Evolutionary conservation across 1,140 invertebrate genomes (phyloP).

Genomic region (Agrypnia vestita): DNA sequence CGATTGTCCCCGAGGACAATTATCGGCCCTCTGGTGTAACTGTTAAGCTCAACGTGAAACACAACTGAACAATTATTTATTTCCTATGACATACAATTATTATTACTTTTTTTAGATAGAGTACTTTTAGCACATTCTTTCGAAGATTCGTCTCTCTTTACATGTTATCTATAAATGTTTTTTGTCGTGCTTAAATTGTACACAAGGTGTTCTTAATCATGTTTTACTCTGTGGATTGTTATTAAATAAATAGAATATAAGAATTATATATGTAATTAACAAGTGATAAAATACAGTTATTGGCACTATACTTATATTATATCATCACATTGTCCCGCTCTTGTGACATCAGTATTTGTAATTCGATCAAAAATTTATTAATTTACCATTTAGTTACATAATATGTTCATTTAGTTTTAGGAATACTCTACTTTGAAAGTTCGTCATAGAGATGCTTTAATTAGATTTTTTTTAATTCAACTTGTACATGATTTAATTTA

Average conservation of each 20-base stretch:
- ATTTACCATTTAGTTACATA: constrained; percentile 59
- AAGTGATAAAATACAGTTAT: constrained; percentile 72
- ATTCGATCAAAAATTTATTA: constrained; percentile 35
- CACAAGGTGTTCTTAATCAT: constrained; percentile 71
- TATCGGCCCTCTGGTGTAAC: constrained; percentile 65
- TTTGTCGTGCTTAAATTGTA: constrained; percentile 71
- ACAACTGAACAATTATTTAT: constrained; percentile 65
- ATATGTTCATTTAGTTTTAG: constrained; percentile 63
- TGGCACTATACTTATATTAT: constrained; percentile 68
- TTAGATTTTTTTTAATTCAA: constrained; percentile 63
- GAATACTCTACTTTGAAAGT: too few species aligned
- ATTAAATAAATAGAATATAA: constrained; percentile 74
- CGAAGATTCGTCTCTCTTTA: constrained; percentile 70
- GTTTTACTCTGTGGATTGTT: constrained; percentile 68
- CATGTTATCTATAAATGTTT: constrained; percentile 75
- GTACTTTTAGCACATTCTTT: constrained; percentile 74
- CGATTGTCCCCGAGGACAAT: constrained; percentile 29
- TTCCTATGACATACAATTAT: constrained; percentile 65
- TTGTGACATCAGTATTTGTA: constrained; percentile 59
- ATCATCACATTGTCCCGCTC: constrained; percentile 61
- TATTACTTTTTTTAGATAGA: constrained; percentile 70
- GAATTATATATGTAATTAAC: constrained; percentile 65
- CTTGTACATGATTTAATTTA: constrained; percentile 67
- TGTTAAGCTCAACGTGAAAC: constrained; percentile 65
- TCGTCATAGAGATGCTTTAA: too few species aligned